These are phyloP conservation scores for Gymnocephalus cernua DNA, from an alignment of 2,113 vertebrate genomes.

Conservation along the genomic window DNA sequence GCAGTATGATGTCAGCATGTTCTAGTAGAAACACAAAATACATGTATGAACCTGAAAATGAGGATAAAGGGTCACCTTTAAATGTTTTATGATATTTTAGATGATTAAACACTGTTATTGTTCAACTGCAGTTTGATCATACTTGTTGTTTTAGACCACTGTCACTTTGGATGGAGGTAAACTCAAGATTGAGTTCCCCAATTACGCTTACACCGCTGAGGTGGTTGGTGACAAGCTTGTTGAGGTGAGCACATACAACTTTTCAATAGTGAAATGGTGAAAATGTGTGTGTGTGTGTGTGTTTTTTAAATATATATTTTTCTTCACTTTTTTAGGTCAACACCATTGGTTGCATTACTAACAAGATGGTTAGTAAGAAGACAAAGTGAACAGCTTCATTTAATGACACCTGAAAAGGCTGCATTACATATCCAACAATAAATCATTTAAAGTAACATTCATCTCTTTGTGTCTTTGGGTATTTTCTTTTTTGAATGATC, in stretches of 20 bases:
- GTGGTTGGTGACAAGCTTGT: not conserved
- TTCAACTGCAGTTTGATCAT: not conserved
- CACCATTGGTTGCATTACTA: not conserved
- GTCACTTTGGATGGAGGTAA: conserved; percentile 9
- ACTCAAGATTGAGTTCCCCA: conserved; percentile 22
- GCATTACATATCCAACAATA: not conserved
- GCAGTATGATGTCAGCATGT: no score
- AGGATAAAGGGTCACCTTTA: no score
- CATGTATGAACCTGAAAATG: no score
- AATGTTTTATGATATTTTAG: not conserved
- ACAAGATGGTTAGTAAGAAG: conserved; percentile 9
- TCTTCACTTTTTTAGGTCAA: not conserved
- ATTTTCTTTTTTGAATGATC: no score
- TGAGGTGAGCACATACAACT: not conserved
- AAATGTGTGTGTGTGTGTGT: not conserved
- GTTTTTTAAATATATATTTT: not conserved
- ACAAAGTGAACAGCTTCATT: not conserved
- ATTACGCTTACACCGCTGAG: conserved; percentile 4
- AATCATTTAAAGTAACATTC: not conserved
- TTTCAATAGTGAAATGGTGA: not conserved
- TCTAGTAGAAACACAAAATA: no score
- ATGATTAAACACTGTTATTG: not conserved
- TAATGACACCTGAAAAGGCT: not conserved
- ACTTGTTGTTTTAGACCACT: not conserved
- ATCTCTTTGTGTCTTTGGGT: not conserved